Conservation (phyloP, 2,888 invertebrate species). For the Sycophila texana region DNA sequence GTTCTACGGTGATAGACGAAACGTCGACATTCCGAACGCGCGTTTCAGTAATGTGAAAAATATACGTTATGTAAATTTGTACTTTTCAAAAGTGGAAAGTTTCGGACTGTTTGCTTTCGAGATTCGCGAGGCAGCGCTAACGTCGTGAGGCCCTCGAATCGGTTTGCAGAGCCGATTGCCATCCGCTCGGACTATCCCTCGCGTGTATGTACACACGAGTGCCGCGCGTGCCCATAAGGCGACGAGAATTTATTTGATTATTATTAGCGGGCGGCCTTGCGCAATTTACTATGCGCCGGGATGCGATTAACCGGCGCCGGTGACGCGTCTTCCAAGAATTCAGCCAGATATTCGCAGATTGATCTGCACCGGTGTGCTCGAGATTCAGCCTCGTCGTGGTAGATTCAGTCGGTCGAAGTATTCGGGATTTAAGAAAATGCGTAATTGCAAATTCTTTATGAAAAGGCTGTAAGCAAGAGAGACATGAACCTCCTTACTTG, state of each 20-base stretch:
- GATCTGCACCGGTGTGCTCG: background rate
- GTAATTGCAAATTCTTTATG: too few relatives aligned
- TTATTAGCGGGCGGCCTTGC: conserved; percentile 21
- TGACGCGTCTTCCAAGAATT: conserved; percentile 53
- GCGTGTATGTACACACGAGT: background rate
- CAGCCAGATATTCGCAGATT: conserved; percentile 39
- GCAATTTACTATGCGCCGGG: conserved; percentile 42
- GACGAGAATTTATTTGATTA: conserved; percentile 15
- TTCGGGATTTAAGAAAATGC: too few relatives aligned
- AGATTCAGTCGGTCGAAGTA: too few relatives aligned
- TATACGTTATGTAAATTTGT: background rate
- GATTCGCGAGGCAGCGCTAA: background rate
- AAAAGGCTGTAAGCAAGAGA: too few relatives aligned
- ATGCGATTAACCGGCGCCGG: conserved; percentile 54
- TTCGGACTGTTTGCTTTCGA: background rate
- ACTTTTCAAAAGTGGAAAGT: background rate
- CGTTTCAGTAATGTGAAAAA: background rate
- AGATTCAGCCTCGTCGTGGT: conserved; percentile 7
- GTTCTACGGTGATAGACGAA: too few relatives aligned
- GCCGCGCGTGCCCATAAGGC: background rate
- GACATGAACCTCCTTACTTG: too few relatives aligned
- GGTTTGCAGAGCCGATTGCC: background rate
- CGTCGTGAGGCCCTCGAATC: background rate
- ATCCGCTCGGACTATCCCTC: too few relatives aligned
- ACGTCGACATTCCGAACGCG: too few relatives aligned